These are phyloP conservation scores for Calliopum simillimum DNA, from an alignment of 2,888 invertebrate genomes.

Conservation along the genomic window DNA sequence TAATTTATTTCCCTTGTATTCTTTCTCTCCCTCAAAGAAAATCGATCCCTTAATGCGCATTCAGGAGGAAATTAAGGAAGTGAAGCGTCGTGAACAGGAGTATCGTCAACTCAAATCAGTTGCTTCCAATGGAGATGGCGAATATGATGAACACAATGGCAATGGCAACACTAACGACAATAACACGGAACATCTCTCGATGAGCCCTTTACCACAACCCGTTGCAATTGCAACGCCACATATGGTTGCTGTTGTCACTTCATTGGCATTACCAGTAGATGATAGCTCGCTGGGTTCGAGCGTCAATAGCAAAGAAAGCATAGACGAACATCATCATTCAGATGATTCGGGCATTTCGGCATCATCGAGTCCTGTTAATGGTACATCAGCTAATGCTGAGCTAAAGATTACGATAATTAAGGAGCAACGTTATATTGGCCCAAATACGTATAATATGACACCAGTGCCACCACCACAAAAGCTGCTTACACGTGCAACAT, in stretches of 20 bases:
- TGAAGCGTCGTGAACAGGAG: constrained; percentile 85
- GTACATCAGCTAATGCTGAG: constrained; percentile 49
- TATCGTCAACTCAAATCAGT: constrained; percentile 70
- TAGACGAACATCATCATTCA: constrained; percentile 63
- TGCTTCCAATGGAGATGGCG: constrained; percentile 42
- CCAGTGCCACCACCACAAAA: constrained; percentile 66
- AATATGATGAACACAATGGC: constrained; percentile 43
- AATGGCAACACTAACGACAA: constrained; percentile 38
- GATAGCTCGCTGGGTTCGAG: constrained; percentile 57
- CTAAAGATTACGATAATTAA: constrained; percentile 41
- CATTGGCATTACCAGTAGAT: constrained; percentile 53
- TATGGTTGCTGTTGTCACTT: constrained; percentile 21
- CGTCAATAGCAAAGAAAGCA: constrained; percentile 60
- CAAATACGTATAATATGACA: constrained; percentile 61
- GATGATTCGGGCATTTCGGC: constrained; percentile 67
- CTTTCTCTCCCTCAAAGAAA: constrained; percentile 67
- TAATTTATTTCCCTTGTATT: background rate
- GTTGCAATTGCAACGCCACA: background rate
- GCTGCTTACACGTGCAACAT: constrained; percentile 61
- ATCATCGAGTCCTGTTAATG: constrained; percentile 62
- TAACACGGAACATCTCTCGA: constrained; percentile 39
- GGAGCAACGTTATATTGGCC: constrained; percentile 62
- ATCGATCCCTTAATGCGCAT: constrained; percentile 83
- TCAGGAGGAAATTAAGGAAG: constrained; percentile 90
- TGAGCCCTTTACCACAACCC: constrained; percentile 38